Conservation (phyloP, 2,113 vertebrate species). For the Microtus ochrogaster region DNA sequence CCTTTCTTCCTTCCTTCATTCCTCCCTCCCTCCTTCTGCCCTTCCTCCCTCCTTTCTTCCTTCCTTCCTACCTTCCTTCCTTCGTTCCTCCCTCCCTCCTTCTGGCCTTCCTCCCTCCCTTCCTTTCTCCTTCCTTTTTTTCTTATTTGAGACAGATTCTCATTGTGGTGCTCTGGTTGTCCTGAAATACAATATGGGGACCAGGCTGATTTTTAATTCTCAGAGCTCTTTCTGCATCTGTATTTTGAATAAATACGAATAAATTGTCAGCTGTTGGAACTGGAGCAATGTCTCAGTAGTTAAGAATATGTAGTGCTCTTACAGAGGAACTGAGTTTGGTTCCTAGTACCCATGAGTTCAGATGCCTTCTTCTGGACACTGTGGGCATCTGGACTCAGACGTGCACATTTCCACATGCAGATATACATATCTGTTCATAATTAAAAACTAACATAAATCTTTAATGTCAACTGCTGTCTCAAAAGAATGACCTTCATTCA, state of each 20-base stretch:
- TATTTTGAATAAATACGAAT: background rate
- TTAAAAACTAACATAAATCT: background rate
- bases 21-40: rapidly evolving
- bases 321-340: background rate
- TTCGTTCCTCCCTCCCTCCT: too few relatives aligned
- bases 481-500: conserved; percentile 44
- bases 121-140: background rate
- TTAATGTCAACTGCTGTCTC: background rate
- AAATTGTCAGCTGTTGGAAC: background rate
- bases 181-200: background rate
- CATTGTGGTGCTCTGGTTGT: background rate
- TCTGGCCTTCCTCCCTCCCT: background rate
- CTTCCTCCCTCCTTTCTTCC: background rate
- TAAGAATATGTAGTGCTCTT: background rate
- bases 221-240: background rate
- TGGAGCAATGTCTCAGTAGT: too few relatives aligned
- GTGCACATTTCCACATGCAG: background rate
- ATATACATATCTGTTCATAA: background rate
- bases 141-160: background rate
- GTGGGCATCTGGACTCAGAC: background rate
- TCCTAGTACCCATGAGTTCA: too few relatives aligned
- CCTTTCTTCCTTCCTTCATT: background rate
- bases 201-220: background rate
- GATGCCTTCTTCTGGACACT: background rate
- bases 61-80: background rate